Conservation (phyloP, 2,888 invertebrate species). For the Coelogynopora nodosa region DNA sequence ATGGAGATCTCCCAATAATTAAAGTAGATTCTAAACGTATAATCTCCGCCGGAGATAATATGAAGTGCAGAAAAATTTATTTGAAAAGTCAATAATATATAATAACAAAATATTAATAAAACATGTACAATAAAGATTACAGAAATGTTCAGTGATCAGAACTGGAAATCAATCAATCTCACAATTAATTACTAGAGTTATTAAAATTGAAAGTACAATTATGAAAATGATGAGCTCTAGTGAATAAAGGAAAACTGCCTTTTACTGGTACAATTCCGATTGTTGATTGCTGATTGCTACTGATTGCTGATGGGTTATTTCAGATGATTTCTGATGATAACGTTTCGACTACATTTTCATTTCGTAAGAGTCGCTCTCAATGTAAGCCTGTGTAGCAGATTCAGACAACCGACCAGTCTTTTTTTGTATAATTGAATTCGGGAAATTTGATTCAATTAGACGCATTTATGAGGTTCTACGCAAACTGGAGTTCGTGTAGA, state of each 20-base stretch:
- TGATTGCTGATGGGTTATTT: not conserved
- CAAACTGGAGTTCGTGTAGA: not conserved
- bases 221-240: not conserved
- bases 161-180: not conserved
- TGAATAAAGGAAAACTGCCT: not conserved
- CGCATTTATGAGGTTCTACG: not conserved
- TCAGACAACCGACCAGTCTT: not conserved
- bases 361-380: not conserved
- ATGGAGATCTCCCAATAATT: not conserved
- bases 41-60: not conserved
- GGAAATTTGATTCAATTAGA: not conserved
- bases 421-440: not conserved
- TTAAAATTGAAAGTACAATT: not conserved
- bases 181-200: not conserved
- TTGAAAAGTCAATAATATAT: not conserved
- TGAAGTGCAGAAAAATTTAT: not conserved
- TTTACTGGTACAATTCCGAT: not conserved
- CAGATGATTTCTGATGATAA: not conserved
- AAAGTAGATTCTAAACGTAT: not conserved
- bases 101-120: not conserved
- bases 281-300: not conserved
- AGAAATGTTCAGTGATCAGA: not conserved
- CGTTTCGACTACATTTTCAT: not conserved
- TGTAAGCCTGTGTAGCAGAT: not conserved
- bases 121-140: not conserved